Evolutionary conservation across 2,113 vertebrate genomes (phyloP).

Genomic region (Collichthys lucidus): DNA sequence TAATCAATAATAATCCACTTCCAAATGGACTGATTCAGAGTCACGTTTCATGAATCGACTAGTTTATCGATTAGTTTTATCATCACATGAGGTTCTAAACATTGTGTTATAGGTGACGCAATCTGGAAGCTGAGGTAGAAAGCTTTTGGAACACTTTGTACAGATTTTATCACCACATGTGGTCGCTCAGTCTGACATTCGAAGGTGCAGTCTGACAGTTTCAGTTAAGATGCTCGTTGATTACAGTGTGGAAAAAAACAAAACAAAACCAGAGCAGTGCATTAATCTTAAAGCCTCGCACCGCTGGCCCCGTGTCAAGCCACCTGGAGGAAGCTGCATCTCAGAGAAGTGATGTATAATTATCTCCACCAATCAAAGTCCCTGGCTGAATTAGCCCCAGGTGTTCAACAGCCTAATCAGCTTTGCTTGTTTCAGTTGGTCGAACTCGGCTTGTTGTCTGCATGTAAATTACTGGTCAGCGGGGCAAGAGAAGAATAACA

Average conservation of each 20-base stretch:
- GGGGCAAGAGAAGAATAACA: conserved; percentile 36
- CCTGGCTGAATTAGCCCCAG: conserved; percentile 28
- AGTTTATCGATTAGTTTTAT: background rate
- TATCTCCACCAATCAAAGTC: conserved; percentile 52
- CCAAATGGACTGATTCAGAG: too few species aligned
- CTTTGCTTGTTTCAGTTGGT: conserved; percentile 49
- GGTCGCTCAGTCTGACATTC: background rate
- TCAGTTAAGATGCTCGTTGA: background rate
- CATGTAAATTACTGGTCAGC: conserved; percentile 54
- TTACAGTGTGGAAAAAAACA: conserved; percentile 6
- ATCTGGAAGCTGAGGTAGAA: background rate
- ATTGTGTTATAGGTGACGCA: background rate
- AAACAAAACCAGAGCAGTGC: background rate
- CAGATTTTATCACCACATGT: background rate
- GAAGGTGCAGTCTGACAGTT: background rate
- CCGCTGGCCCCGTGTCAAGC: conserved; percentile 13
- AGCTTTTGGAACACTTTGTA: background rate
- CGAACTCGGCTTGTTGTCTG: conserved; percentile 42
- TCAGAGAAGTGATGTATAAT: conserved; percentile 21
- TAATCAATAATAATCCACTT: background rate
- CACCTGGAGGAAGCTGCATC: conserved; percentile 18
- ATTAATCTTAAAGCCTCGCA: conserved; percentile 25
- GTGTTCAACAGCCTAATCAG: conserved; percentile 44
- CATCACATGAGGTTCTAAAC: background rate
- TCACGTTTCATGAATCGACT: background rate